Evolutionary conservation across 2,797 vertebrate species (phyloP).

Genomic region (Synaphobranchus kaupii): DNA sequence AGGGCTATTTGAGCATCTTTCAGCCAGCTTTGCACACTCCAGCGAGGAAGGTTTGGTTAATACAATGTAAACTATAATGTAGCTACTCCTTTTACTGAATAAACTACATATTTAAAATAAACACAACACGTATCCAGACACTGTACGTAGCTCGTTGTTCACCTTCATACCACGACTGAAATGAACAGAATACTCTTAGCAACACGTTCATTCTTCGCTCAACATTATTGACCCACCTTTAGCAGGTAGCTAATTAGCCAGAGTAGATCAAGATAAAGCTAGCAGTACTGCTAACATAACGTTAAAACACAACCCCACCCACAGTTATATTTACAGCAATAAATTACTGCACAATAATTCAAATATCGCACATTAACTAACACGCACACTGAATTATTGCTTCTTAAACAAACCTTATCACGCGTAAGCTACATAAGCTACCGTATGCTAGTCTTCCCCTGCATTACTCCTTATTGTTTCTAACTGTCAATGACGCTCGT

Average conservation of each 20-base stretch:
- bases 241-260: not conserved
- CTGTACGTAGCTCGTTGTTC: not conserved
- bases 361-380: not conserved
- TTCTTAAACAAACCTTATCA: not conserved
- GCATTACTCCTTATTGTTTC: not conserved
- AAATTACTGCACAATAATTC: not conserved
- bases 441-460: not conserved
- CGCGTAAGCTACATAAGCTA: not conserved
- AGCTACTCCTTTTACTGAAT: no score
- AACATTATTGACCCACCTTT: not conserved
- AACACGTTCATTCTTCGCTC: not conserved
- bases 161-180: not conserved
- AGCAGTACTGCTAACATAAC: not conserved
- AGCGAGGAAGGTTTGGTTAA: not conserved
- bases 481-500: slow-evolving; percentile 12
- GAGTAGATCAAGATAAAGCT: not conserved
- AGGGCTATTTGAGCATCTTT: not conserved
- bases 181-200: not conserved
- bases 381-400: not conserved
- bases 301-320: not conserved
- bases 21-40: not conserved
- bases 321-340: not conserved
- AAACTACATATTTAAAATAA: no score
- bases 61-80: not conserved
- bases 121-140: not conserved